A percentile compares a stretch with the other conserved stretches of the same genome.
These are phyloP conservation scores for Pachyseris speciosa DNA, from an alignment of 64 coral and sea anemone genomes.

Conservation along the genomic window DNA sequence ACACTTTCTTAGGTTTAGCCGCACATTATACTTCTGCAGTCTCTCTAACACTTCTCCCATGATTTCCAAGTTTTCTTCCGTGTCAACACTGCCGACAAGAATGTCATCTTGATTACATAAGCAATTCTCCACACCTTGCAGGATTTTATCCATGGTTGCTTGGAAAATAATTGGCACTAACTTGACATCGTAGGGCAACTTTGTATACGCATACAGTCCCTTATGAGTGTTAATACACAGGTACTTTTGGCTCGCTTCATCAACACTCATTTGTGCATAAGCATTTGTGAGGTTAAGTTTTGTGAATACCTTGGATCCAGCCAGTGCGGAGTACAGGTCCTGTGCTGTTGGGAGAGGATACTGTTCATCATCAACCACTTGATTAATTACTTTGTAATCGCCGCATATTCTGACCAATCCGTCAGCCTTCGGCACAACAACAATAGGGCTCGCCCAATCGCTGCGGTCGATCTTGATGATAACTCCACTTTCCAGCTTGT, in stretches of 20 bases:
- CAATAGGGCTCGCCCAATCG: conserved; percentile 11
- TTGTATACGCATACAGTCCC: conserved; percentile 51
- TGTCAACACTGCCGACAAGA: neutral
- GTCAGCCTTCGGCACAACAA: conserved; percentile 13
- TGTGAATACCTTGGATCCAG: neutral
- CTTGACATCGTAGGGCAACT: conserved; percentile 59
- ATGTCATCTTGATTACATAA: conserved; percentile 25
- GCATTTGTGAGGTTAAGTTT: neutral
- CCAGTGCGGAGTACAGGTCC: neutral
- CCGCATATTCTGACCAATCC: neutral
- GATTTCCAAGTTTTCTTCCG: neutral
- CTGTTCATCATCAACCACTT: neutral
- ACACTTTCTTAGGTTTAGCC: conserved; percentile 34
- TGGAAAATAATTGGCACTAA: conserved; percentile 61
- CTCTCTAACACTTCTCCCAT: neutral
- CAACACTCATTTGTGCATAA: neutral
- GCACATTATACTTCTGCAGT: conserved; percentile 19
- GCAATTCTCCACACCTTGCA: neutral
- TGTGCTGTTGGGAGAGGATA: neutral
- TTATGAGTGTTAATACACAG: conserved; percentile 68
- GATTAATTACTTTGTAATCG: conserved; percentile 40
- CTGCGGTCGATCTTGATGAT: conserved; percentile 2
- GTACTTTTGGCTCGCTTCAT: neutral
- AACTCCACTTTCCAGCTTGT: neutral
- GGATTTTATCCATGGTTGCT: conserved; percentile 37